These are phyloP conservation scores for Talpa occidentalis DNA, from an alignment of 2,113 vertebrate species.

Conservation along the genomic window DNA sequence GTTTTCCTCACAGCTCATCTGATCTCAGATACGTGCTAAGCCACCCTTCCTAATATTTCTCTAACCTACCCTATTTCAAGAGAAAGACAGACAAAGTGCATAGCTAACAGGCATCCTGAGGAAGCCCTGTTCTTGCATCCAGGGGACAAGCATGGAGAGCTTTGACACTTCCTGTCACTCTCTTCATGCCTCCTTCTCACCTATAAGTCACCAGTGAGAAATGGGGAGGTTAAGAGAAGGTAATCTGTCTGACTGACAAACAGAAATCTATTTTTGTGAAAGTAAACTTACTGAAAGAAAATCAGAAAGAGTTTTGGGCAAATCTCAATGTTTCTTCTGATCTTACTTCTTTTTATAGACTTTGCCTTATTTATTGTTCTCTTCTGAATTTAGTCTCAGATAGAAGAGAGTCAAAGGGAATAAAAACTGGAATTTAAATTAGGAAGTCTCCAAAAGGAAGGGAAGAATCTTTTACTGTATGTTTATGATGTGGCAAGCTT, in stretches of 20 bases:
- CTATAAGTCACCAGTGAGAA: neutral
- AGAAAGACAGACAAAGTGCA: neutral
- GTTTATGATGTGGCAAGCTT: neutral
- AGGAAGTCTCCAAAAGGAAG: neutral
- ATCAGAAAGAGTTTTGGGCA: neutral
- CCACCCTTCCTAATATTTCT: neutral
- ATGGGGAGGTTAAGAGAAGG: neutral
- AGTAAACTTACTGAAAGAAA: slow-evolving; percentile 33
- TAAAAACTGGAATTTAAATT: neutral
- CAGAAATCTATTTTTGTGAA: slow-evolving; percentile 31
- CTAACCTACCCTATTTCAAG: neutral
- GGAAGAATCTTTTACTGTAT: neutral
- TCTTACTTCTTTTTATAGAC: neutral
- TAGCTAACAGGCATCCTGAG: neutral
- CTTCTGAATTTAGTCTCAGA: slow-evolving; percentile 35
- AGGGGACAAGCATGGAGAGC: neutral
- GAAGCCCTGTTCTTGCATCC: neutral
- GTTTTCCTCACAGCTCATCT: neutral
- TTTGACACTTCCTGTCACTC: neutral
- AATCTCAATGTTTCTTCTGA: neutral
- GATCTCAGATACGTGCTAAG: neutral
- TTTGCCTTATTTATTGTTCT: neutral
- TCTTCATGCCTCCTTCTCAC: slow-evolving; percentile 39
- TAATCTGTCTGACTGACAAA: slow-evolving; percentile 12
- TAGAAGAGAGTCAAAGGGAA: neutral